Evolutionary conservation across 2,888 invertebrate genomes (phyloP).

Genomic region (Smittia sp.): DNA sequence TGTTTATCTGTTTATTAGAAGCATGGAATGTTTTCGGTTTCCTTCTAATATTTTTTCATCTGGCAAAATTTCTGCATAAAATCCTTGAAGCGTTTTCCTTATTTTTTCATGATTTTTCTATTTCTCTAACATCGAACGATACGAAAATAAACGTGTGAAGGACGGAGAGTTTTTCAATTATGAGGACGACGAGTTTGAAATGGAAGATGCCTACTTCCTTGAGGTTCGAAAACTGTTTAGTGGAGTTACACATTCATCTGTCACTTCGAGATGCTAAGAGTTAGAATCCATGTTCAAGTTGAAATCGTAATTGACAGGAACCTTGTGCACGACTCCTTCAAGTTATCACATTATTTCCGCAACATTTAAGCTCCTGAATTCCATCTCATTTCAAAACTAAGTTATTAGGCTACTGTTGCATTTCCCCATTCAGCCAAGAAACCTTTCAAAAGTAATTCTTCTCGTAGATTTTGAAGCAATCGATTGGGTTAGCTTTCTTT

Average conservation of each 20-base stretch:
- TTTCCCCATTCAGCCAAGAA: too few relatives aligned
- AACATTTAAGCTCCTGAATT: too few relatives aligned
- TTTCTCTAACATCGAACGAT: background rate
- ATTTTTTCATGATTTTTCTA: background rate
- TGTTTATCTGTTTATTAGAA: constrained; percentile 25
- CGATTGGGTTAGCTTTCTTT: too few relatives aligned
- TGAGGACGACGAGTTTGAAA: constrained; percentile 49
- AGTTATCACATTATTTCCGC: too few relatives aligned
- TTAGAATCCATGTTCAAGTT: too few relatives aligned
- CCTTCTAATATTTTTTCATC: constrained; percentile 15
- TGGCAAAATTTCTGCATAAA: background rate
- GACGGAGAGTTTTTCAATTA: constrained; percentile 48
- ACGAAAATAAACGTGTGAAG: constrained; percentile 7
- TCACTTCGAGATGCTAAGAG: too few relatives aligned
- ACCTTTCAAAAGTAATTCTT: too few relatives aligned
- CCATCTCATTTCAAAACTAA: too few relatives aligned
- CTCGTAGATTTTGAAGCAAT: too few relatives aligned
- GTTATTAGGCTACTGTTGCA: too few relatives aligned
- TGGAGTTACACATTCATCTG: background rate
- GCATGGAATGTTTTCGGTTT: constrained; percentile 25
- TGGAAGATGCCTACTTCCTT: constrained; percentile 52
- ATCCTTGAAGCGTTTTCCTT: background rate
- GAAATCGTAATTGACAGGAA: too few relatives aligned
- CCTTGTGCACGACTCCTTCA: too few relatives aligned
- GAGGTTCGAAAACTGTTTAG: constrained; percentile 53